Evolutionary conservation across 2,113 vertebrate genomes (phyloP).

Genomic region (Callopanchax toddi): DNA sequence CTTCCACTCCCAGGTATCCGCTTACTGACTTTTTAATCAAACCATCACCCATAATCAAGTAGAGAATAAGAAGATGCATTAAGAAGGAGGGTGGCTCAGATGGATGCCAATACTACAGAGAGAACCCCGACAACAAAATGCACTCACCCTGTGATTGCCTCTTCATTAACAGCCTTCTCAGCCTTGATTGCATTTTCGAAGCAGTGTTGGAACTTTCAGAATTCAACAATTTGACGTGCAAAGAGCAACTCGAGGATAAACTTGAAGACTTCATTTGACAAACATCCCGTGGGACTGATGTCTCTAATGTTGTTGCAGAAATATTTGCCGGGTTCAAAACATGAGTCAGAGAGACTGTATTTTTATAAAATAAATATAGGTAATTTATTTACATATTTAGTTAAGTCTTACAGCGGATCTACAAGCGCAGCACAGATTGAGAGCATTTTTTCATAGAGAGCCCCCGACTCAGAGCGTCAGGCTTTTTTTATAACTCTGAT

Average conservation of each 20-base stretch:
- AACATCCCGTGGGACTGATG: conserved; percentile 52
- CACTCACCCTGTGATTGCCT: conserved; percentile 50
- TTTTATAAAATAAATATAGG: no score
- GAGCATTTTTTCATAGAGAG: no score
- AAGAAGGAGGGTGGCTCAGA: conserved; percentile 12
- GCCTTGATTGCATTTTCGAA: conserved; percentile 48
- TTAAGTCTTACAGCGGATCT: no score
- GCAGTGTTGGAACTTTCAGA: conserved; percentile 37
- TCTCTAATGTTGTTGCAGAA: no score
- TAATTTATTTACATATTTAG: no score
- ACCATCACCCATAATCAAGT: conserved; percentile 50
- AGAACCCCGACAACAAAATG: conserved; percentile 49
- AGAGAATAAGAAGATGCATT: conserved; percentile 29
- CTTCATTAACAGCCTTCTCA: conserved; percentile 53
- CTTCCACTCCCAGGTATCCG: conserved; percentile 4
- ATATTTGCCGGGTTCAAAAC: no score
- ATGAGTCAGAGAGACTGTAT: no score
- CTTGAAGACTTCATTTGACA: conserved; percentile 15
- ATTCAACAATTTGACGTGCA: conserved; percentile 17
- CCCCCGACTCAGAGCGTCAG: no score
- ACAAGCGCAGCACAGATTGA: no score
- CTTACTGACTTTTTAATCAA: conserved; percentile 40
- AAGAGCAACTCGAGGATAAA: conserved; percentile 21
- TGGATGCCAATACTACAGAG: conserved; percentile 40
- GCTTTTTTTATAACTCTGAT: no score